Evolutionary conservation across 2,797 vertebrate species (phyloP), one percentile per base, ranked within the genome.

Genomic region (Dromococcyx pavoninus): DNA sequence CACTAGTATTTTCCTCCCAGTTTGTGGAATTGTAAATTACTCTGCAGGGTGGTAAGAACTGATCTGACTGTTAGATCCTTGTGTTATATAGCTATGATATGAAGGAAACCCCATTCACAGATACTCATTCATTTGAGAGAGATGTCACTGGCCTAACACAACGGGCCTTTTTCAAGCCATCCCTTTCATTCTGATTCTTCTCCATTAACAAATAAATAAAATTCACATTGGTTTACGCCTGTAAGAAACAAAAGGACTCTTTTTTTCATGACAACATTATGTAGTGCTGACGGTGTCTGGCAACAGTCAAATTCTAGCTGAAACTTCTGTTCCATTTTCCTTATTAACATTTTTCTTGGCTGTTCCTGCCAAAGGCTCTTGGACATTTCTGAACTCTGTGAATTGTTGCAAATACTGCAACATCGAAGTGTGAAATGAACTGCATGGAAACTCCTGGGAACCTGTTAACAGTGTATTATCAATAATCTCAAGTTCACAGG

Each of bases 141-240:
- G n/a, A 44, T 22, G 43, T 14, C 81, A 5, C 54, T 21, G 54
- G 37, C 35, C 69, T 56, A 7, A 72, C 65, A 22, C 72, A 44
- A 75, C 1, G 5, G 28, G 10, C 18, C 86, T 14, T 87, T 78
- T 69, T 80, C 72, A 51, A 30, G 23, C 54, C 15, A 6, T 56
- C n/a, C 30, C 39, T 75, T 89, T 78, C 17, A 50, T 43, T 53
- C 86, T 72, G 41, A 48, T 72, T 60, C 75, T 88, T 88, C 62
- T 60, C 73, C 70, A 43, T 3, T 75, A 89, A 89, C 81, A 93
- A 95, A 94, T 67, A 82, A 95, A 78, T 70, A 57, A 91, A 91
- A 44, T 58, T 57, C 74, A 88, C 3, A 1, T 24, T 28, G 82
- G 35, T 58, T 83, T 50, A 25, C n/a, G 65, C 61, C 70, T 82